A percentile compares a stretch with the other conserved stretches of the same genome.
Evolutionary conservation across 2,797 vertebrate genomes (phyloP).

Genomic region (Coracias cyanogaster): DNA sequence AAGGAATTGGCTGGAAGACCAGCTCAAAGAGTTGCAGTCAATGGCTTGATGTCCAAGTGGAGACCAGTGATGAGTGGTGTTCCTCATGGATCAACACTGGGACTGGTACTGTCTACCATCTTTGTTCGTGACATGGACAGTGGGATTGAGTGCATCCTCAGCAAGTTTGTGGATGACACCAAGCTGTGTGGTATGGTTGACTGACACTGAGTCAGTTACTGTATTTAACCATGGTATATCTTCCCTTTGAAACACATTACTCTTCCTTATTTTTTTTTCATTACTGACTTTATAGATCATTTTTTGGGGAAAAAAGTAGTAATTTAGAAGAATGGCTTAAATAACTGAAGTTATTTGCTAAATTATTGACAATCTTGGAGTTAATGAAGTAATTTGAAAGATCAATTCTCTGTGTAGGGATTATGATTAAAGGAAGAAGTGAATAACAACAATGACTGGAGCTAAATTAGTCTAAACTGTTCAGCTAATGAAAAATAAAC

Average conservation of each 20-base stretch:
- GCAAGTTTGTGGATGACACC: no score
- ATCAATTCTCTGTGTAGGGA: neutral
- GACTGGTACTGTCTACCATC: no score
- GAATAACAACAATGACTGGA: conserved; percentile 3
- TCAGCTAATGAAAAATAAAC: conserved; percentile 41
- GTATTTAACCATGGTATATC: neutral
- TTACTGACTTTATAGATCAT: neutral
- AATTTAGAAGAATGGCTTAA: neutral
- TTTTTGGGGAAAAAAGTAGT: neutral
- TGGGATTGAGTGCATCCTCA: no score
- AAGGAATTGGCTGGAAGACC: no score
- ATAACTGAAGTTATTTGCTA: neutral
- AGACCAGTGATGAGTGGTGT: no score
- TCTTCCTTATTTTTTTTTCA: neutral
- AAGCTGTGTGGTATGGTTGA: no score
- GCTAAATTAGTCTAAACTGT: conserved; percentile 1
- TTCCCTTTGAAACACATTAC: neutral
- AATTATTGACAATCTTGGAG: neutral
- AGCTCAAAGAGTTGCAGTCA: no score
- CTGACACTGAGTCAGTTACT: neutral
- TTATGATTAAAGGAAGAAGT: conserved; percentile 27
- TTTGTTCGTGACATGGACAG: no score
- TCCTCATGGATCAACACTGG: no score
- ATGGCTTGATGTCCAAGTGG: no score
- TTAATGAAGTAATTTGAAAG: neutral